phyloP scores from a whole-genome alignment of 2,113 vertebrate species.

The Ascaphus truei region DNA sequence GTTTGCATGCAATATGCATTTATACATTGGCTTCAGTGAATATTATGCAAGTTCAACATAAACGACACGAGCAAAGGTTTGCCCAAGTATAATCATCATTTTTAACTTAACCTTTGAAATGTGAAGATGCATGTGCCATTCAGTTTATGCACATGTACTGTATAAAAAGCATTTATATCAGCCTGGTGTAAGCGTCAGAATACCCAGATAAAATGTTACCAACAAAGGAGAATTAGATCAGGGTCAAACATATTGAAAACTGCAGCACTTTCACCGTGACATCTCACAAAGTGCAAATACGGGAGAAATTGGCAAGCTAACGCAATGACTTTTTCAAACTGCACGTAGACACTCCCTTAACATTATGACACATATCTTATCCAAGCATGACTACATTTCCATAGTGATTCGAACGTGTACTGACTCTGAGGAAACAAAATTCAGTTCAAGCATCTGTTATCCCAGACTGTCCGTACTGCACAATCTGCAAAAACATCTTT shows the following conservation, averaged over 20 bases:
- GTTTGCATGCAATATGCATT: too few relatives aligned
- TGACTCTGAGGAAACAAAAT: slow-evolving; percentile 7
- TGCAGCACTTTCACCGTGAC: not conserved
- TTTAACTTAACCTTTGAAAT: too few relatives aligned
- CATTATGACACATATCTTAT: not conserved
- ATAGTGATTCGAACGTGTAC: slow-evolving; percentile 18
- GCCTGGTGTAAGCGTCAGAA: too few relatives aligned
- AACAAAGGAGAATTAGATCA: not conserved
- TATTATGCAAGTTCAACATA: too few relatives aligned
- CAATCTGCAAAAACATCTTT: slow-evolving; percentile 6
- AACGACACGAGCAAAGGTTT: too few relatives aligned
- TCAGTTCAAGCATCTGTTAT: slow-evolving; percentile 19
- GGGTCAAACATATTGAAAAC: not conserved
- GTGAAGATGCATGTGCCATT: too few relatives aligned
- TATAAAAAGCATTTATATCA: too few relatives aligned
- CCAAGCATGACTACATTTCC: slow-evolving; percentile 20
- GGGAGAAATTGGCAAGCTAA: not conserved
- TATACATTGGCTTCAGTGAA: too few relatives aligned
- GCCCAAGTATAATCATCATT: too few relatives aligned
- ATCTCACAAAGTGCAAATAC: not conserved
- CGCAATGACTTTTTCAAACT: not conserved
- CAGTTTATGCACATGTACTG: too few relatives aligned
- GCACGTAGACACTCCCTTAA: not conserved
- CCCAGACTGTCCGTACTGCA: slow-evolving; percentile 23
- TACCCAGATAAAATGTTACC: not conserved